Conservation (phyloP, 2,113 vertebrate genomes). For the Sturnus vulgaris region DNA sequence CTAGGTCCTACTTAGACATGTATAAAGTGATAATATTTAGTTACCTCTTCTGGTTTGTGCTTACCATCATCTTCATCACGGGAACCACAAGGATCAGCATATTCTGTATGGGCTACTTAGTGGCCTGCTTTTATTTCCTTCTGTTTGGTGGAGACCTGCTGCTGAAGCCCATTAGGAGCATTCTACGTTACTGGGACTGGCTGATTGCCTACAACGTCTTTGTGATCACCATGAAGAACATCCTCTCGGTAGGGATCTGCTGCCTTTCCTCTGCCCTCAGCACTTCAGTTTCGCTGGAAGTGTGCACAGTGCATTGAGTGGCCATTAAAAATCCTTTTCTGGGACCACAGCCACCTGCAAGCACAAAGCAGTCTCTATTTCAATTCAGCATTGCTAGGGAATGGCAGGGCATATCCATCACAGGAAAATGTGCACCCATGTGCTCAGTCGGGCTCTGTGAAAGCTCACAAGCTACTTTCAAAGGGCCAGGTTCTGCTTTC, state of each 20-base stretch:
- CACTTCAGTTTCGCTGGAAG: not conserved
- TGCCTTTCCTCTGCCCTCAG: not conserved
- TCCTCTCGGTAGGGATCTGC: conserved; percentile 84
- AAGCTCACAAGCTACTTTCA: not conserved
- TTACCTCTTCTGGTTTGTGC: conserved; percentile 99
- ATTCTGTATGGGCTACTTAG: conserved; percentile 98
- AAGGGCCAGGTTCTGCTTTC: not conserved
- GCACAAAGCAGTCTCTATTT: not conserved
- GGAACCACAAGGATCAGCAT: conserved; percentile 96
- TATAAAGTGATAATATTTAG: conserved; percentile 96
- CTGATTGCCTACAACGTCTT: conserved; percentile 98
- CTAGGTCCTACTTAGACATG: conserved; percentile 98
- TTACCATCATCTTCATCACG: conserved; percentile 98
- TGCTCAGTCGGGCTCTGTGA: not conserved
- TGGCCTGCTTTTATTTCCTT: conserved; percentile 98
- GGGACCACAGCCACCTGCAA: not conserved
- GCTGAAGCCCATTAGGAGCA: conserved; percentile 93
- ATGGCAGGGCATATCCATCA: not conserved
- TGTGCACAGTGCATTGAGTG: not conserved
- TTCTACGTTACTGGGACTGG: conserved; percentile 96
- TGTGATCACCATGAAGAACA: conserved; percentile 99
- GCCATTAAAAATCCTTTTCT: not conserved
- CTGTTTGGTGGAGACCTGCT: conserved; percentile 93
- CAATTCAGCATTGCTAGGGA: not conserved
- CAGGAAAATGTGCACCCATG: not conserved